Percentiles rank a stretch among this genome's conserved stretches.
Evolutionary conservation across 2,797 vertebrate genomes (phyloP).

Genomic region (Enteromius argenteus): DNA sequence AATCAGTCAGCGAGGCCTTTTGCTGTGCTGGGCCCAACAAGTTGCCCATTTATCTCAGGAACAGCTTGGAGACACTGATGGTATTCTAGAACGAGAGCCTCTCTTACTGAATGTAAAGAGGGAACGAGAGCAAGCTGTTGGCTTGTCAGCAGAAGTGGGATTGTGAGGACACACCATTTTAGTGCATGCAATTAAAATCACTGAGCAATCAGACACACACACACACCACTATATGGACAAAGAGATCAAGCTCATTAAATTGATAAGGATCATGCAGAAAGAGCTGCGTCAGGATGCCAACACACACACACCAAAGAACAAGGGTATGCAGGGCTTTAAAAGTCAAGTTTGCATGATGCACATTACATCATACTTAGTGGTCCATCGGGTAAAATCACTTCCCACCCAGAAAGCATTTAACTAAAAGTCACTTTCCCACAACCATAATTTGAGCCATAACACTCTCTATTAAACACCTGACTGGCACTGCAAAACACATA

Average conservation of each 20-base stretch:
- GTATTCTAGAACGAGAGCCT: slow-evolving; percentile 24
- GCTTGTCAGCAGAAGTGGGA: slow-evolving; percentile 9
- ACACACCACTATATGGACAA: slow-evolving; percentile 18
- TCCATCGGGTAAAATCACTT: slow-evolving; percentile 17
- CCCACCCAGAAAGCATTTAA: slow-evolving; percentile 3
- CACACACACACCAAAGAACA: not conserved
- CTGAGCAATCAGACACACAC: slow-evolving; percentile 28
- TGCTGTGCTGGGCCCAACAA: slow-evolving; percentile 6
- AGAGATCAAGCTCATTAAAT: slow-evolving; percentile 44
- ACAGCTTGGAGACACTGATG: slow-evolving; percentile 31
- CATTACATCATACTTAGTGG: slow-evolving; percentile 1
- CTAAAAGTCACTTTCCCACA: slow-evolving; percentile 7
- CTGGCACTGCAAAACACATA: not conserved
- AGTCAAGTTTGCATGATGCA: not conserved
- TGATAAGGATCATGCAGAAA: slow-evolving; percentile 50
- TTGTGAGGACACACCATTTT: slow-evolving; percentile 43
- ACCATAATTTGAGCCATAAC: slow-evolving; percentile 30
- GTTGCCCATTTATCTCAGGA: slow-evolving; percentile 11
- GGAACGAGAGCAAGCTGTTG: slow-evolving; percentile 37
- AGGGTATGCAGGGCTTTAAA: not conserved
- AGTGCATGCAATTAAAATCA: slow-evolving; percentile 46
- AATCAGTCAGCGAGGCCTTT: not conserved
- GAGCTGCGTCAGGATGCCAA: slow-evolving; percentile 38
- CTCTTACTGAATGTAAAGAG: slow-evolving; percentile 22
- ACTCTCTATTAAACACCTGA: slow-evolving; percentile 32